Evolutionary conservation across 2,113 vertebrate genomes (phyloP).

Genomic region (Marmota flaviventris): DNA sequence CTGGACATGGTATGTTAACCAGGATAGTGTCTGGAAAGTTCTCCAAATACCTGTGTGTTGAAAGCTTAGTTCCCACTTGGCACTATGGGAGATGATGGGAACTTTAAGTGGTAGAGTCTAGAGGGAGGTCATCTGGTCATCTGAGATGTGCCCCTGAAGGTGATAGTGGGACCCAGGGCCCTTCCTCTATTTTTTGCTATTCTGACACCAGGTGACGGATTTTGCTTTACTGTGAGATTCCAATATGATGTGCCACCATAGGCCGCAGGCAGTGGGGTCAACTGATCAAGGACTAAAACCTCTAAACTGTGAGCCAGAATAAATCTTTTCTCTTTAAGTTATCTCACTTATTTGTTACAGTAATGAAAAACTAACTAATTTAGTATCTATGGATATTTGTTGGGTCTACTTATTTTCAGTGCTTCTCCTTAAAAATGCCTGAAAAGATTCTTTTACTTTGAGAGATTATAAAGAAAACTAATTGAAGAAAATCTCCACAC

Average conservation of each 20-base stretch:
- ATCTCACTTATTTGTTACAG: too few relatives aligned
- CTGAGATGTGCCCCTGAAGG: not conserved
- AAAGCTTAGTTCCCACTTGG: not conserved
- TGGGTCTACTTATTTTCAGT: not conserved
- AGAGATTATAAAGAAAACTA: not conserved
- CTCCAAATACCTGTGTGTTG: not conserved
- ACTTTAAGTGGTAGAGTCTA: not conserved
- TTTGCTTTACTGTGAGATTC: too few relatives aligned
- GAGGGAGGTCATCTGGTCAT: not conserved
- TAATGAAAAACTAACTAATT: too few relatives aligned
- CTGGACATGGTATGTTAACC: not conserved
- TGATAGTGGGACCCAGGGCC: not conserved
- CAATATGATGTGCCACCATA: too few relatives aligned
- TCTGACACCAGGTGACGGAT: not conserved
- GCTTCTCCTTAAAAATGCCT: not conserved
- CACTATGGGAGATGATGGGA: not conserved
- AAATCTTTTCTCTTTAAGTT: too few relatives aligned
- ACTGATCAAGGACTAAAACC: too few relatives aligned
- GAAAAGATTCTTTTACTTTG: too few relatives aligned
- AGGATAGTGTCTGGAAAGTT: not conserved
- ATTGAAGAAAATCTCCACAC: not conserved
- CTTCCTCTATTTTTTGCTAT: not conserved
- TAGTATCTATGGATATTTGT: not conserved
- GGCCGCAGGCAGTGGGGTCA: too few relatives aligned
- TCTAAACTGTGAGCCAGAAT: too few relatives aligned